Base-by-base conservation (phyloP, 2,888 invertebrate species). In the Blera fallax region DNA sequence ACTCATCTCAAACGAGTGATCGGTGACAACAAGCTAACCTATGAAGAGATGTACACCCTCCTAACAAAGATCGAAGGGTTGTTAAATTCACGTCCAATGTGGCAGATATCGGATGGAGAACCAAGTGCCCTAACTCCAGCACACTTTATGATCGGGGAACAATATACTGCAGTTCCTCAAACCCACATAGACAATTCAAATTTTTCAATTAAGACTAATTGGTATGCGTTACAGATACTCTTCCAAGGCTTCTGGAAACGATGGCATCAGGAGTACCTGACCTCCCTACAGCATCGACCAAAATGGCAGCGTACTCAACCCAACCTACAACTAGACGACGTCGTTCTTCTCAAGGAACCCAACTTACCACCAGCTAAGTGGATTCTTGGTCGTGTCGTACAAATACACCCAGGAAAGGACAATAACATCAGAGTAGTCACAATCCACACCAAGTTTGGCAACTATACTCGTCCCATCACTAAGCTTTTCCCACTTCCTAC, bases 1-100 rank as follows among this genome's bases (percentile, higher is more conserved):
- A 24, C 74, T 3, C 79, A 85, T n/a, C 40, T 87, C 2, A 70
- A 54, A 14, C 74, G 79, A 0, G 76, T 81, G 6, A 40, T 54
- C 1, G 40, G 40, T 10, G 43, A 43, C 2, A 27, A 58, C 3
- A 81, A 45, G 1, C 32, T 43, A 21, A 18, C 69, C n/a, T 10
- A 73, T 8, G 80, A 80, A 16, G 76, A 87, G 21, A 82, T 87
- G 74, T 43, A 82, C 14, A 87, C 85, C 0, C 48, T 80, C 7
- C 21, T 83, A 3, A 8, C 60, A 2, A 72, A 78, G 6, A 64
- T 82, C 0, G 65, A 80, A 56, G 76, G 78, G 0, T 62, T 87
- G 1, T 14, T 87, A 0, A 82, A 87, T 11, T 87, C 82, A 10
- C 45, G 77, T 11, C 77, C 80, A 5, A 48, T 58, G 60, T 60